phyloP scores from a whole-genome alignment of 2,797 vertebrate species.

The Amphiprion clarkii region DNA sequence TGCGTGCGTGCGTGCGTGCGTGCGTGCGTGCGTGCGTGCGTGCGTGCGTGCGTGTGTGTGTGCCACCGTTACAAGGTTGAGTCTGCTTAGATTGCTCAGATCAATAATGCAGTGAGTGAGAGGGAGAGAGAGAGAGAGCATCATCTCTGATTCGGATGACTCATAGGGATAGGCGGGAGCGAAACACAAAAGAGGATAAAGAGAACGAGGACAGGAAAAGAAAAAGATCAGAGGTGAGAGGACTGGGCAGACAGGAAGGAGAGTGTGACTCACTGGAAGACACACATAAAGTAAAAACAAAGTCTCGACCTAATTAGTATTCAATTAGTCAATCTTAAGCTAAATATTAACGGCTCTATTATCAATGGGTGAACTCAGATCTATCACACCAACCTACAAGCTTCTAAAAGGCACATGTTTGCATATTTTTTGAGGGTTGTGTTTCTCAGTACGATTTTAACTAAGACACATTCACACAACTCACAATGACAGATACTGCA shows the following conservation, averaged over 20 bases:
- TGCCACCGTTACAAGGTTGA: constrained; percentile 36
- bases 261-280: constrained; percentile 4
- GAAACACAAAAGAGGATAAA: constrained; percentile 32
- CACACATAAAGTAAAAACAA: neutral
- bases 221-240: constrained; percentile 36
- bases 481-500: constrained; percentile 3
- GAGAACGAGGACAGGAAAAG: constrained; percentile 21
- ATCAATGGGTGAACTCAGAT: constrained; percentile 7
- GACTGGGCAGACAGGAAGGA: neutral
- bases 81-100: constrained; percentile 61
- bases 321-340: constrained; percentile 5
- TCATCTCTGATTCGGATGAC: constrained; percentile 62
- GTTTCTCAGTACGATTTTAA: neutral
- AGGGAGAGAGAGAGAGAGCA: constrained; percentile 19
- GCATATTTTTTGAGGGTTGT: neutral
- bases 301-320: constrained; percentile 16
- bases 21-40: too few species aligned
- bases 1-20: too few species aligned
- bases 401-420: neutral
- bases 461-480: neutral
- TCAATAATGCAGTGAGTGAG: constrained; percentile 75
- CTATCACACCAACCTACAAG: neutral
- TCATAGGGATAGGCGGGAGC: constrained; percentile 50
- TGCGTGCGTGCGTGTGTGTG: constrained; percentile 25
- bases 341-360: constrained; percentile 38